Evolutionary conservation across 2,113 vertebrate species (phyloP).

Genomic region (Forbesichthys agassizii): DNA sequence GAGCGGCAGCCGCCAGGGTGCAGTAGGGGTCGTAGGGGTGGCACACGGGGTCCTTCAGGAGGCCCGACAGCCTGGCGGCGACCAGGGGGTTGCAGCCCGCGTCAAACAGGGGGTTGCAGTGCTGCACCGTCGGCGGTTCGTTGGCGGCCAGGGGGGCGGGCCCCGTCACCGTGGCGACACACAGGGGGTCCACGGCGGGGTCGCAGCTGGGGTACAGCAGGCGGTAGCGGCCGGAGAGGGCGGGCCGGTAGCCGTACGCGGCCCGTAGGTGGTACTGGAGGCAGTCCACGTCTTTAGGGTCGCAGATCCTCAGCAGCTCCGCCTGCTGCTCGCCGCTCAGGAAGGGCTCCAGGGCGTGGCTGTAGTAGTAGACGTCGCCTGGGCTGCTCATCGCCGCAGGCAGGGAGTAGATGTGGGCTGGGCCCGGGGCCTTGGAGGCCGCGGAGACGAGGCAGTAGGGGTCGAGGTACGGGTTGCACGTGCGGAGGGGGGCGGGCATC

Average conservation of each 20-base stretch:
- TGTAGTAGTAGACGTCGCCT: constrained; percentile 67
- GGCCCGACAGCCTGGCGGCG: constrained; percentile 65
- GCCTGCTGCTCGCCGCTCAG: constrained; percentile 64
- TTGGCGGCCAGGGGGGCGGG: constrained; percentile 49
- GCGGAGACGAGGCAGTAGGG: constrained; percentile 72
- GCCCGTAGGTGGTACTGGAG: constrained; percentile 80
- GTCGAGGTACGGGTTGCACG: constrained; percentile 78
- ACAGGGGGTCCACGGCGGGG: constrained; percentile 72
- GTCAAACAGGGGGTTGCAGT: constrained; percentile 78
- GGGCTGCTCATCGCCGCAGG: constrained; percentile 61
- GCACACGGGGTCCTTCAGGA: constrained; percentile 71
- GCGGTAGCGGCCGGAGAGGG: constrained; percentile 70
- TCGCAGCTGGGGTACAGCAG: constrained; percentile 69
- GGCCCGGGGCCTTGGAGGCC: constrained; percentile 32
- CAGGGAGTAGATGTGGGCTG: constrained; percentile 61
- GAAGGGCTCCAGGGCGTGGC: constrained; percentile 72
- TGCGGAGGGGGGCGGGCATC: constrained; percentile 65
- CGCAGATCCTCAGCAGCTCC: constrained; percentile 79
- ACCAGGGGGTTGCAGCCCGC: constrained; percentile 75
- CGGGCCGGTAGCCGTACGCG: constrained; percentile 75
- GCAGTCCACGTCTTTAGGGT: constrained; percentile 74
- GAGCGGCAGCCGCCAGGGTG: constrained; percentile 62
- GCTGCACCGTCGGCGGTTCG: constrained; percentile 57
- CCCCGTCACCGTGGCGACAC: constrained; percentile 38
- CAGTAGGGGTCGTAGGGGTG: constrained; percentile 76